These are phyloP conservation scores for Gryllus bimaculatus DNA, from an alignment of 1,140 invertebrate species.

Conservation along the genomic window DNA sequence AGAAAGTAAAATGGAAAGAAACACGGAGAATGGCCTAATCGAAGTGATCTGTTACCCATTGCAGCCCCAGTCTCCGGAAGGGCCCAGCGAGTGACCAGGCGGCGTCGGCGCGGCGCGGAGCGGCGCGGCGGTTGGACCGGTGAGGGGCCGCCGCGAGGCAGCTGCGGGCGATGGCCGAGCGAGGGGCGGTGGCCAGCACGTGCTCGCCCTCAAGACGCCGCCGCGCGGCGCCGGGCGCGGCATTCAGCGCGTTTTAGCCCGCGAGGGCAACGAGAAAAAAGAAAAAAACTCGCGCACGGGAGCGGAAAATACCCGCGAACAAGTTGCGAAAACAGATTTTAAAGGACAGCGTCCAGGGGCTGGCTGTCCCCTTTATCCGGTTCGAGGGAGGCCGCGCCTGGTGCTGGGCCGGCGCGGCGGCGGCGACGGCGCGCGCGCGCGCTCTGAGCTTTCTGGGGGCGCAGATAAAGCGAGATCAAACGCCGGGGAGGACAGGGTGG, in stretches of 20 bases:
- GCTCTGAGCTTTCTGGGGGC: too few relatives aligned
- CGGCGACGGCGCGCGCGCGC: too few relatives aligned
- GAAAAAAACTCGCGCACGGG: neutral
- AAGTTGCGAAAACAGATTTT: constrained; percentile 5
- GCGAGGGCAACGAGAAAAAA: neutral
- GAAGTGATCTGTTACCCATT: too few relatives aligned
- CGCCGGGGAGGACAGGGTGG: neutral
- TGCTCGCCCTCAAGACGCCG: neutral
- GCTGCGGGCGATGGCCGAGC: too few relatives aligned
- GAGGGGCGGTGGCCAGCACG: neutral
- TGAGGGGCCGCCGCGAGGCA: too few relatives aligned
- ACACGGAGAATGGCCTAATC: too few relatives aligned
- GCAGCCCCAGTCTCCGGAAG: too few relatives aligned
- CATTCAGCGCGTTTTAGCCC: neutral
- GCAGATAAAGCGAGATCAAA: neutral
- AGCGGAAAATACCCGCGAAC: neutral
- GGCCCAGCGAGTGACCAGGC: too few relatives aligned
- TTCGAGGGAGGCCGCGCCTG: neutral
- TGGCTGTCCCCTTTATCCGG: neutral
- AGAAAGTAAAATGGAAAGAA: too few relatives aligned
- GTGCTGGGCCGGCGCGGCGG: neutral
- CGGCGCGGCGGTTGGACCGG: too few relatives aligned
- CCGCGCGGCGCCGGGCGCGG: too few relatives aligned
- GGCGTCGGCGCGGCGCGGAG: too few relatives aligned
- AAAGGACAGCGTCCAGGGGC: neutral